These are phyloP conservation scores for Pseudochirops corinnae DNA, from an alignment of 2,797 vertebrate genomes.

Conservation along the genomic window DNA sequence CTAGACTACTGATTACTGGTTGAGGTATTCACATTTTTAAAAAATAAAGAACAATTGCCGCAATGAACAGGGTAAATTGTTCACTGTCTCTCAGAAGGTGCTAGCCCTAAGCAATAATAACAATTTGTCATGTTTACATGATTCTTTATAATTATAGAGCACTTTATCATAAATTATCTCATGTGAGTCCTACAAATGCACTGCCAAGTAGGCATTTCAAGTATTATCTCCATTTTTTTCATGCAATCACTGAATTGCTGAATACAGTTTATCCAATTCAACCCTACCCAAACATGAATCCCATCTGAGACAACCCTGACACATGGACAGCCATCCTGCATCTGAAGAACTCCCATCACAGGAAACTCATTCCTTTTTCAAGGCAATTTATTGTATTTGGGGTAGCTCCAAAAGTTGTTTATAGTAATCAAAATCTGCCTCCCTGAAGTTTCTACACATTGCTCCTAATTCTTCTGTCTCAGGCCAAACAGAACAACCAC, in stretches of 20 bases:
- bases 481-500: neutral
- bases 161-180: neutral
- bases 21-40: neutral
- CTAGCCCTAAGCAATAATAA: neutral
- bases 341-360: neutral
- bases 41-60: neutral
- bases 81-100: neutral
- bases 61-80: neutral
- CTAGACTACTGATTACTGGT: neutral
- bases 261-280: neutral
- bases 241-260: neutral
- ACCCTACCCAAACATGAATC: neutral
- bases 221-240: neutral
- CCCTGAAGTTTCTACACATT: neutral
- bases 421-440: neutral
- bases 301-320: neutral
- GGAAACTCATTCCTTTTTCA: neutral
- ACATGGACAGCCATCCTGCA: neutral
- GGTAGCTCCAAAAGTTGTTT: neutral
- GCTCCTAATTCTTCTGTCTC: neutral
- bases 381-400: neutral
- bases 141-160: neutral
- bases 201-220: neutral
- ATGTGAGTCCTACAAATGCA: neutral
- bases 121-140: neutral